phyloP scores from a whole-genome alignment of 2,113 vertebrate species.

The Vimba vimba region DNA sequence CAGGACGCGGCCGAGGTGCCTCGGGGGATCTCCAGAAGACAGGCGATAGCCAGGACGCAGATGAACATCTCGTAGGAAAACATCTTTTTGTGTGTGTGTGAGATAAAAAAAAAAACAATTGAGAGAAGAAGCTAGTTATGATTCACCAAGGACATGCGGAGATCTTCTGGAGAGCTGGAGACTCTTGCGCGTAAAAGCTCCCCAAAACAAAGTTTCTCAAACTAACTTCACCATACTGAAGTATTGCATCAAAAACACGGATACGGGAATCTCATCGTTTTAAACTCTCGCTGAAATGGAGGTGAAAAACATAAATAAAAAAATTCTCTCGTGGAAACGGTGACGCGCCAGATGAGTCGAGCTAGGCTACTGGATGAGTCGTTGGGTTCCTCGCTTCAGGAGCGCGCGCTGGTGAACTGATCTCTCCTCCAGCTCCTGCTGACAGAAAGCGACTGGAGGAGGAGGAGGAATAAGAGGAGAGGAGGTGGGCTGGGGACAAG shows the following conservation, averaged over 20 bases:
- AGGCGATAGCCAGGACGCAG: conserved; percentile 70
- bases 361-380: too few species aligned
- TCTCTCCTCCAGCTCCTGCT: not conserved
- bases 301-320: not conserved
- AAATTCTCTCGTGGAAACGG: not conserved
- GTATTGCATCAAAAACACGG: not conserved
- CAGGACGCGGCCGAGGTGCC: conserved; percentile 79
- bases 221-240: conserved; percentile 4
- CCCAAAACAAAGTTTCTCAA: conserved; percentile 11
- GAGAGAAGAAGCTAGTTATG: not conserved
- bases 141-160: not conserved
- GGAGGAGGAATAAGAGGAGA: conserved; percentile 32
- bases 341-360: not conserved
- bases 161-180: not conserved
- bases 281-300: not conserved
- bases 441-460: conserved; percentile 32
- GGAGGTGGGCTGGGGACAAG: conserved; percentile 33
- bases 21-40: conserved; percentile 69
- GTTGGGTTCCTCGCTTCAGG: not conserved
- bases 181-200: conserved; percentile 18
- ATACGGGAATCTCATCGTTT: not conserved
- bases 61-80: conserved; percentile 63
- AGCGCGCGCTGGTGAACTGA: not conserved
- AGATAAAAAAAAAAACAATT: not conserved
- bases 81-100: conserved; percentile 54